These are phyloP conservation scores for Ochropleura leucogaster DNA, from an alignment of 2,888 invertebrate genomes.

Conservation along the genomic window DNA sequence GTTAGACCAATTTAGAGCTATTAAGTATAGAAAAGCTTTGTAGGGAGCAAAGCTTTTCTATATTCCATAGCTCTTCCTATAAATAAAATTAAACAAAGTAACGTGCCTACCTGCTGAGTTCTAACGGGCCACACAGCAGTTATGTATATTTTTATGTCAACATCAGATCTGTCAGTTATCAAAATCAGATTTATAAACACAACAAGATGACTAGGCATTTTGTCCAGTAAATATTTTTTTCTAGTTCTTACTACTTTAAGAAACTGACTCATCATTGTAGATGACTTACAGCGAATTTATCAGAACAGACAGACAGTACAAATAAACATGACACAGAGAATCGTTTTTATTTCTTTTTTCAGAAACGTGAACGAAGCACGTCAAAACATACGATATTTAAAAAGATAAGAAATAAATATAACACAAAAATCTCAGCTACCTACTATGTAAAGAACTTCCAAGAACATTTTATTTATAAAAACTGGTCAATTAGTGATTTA, in stretches of 20 bases:
- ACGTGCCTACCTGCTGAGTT: background rate
- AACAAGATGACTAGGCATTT: background rate
- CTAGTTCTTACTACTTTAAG: background rate
- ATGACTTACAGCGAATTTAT: constrained; percentile 1
- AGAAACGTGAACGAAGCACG: background rate
- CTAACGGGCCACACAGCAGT: background rate
- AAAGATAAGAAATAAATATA: background rate
- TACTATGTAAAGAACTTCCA: background rate
- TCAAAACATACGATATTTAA: constrained; percentile 3
- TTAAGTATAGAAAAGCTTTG: too few relatives aligned
- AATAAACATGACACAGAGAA: background rate
- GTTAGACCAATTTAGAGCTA: too few relatives aligned
- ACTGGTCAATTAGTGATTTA: background rate
- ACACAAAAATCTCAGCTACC: background rate
- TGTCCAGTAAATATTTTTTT: background rate
- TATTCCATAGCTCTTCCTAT: background rate
- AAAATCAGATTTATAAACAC: background rate
- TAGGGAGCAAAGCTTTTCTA: too few relatives aligned
- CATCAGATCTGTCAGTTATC: background rate
- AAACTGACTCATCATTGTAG: background rate
- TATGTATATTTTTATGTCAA: background rate
- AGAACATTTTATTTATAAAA: background rate
- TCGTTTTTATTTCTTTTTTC: background rate
- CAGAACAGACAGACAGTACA: background rate
- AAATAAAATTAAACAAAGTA: background rate